Evolutionary conservation across 2,888 invertebrate species (phyloP).

Genomic region (Cheilosia vulpina): DNA sequence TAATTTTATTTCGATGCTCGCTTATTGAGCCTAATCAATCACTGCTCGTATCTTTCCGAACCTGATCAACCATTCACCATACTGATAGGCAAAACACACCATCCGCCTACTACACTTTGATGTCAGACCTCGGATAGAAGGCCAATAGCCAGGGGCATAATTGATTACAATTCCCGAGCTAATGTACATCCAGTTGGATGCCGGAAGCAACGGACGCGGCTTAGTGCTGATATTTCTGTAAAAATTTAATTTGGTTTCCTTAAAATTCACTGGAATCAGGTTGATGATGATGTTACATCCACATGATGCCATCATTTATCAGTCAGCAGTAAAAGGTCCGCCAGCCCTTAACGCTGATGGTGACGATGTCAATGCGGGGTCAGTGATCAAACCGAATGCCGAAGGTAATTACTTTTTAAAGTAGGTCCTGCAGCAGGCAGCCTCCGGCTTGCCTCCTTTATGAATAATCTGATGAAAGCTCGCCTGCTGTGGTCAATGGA

Average conservation of each 20-base stretch:
- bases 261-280: slow-evolving; percentile 32
- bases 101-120: background rate
- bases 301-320: slow-evolving; percentile 14
- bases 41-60: slow-evolving; percentile 42
- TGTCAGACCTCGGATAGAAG: slow-evolving; percentile 18
- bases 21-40: slow-evolving; percentile 62
- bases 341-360: slow-evolving; percentile 16
- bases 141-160: slow-evolving; percentile 50
- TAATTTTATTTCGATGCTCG: slow-evolving; percentile 56
- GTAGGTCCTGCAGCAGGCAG: slow-evolving; percentile 37
- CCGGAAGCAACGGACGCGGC: slow-evolving; percentile 39
- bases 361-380: background rate
- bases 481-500: slow-evolving; percentile 9
- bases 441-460: slow-evolving; percentile 19
- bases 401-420: slow-evolving; percentile 54
- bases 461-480: slow-evolving; percentile 42
- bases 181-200: slow-evolving; percentile 48
- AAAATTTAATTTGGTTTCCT: slow-evolving; percentile 56
- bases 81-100: slow-evolving; percentile 6
- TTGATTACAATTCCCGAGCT: slow-evolving; percentile 54
- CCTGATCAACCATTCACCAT: slow-evolving; percentile 38
- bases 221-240: slow-evolving; percentile 21
- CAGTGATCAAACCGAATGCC: slow-evolving; percentile 15
- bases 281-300: slow-evolving; percentile 28
- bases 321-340: slow-evolving; percentile 20